Evolutionary conservation across 2,113 vertebrate species (phyloP).

Genomic region (Mesocricetus auratus): DNA sequence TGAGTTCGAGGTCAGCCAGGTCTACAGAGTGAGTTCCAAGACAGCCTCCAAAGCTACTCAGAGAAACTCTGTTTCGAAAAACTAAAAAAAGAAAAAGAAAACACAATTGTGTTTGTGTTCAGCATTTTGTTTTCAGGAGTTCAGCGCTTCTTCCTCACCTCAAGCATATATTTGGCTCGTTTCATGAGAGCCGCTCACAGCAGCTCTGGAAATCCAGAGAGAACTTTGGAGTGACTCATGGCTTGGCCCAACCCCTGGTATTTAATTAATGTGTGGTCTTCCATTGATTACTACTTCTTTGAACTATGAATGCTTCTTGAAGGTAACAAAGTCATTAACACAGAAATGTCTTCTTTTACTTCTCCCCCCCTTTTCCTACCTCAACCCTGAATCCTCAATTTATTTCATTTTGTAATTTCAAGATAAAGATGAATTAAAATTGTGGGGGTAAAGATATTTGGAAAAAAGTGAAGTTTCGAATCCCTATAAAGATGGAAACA

Average conservation of each 20-base stretch:
- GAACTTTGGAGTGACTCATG: conserved; percentile 10
- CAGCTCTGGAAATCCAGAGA: background rate
- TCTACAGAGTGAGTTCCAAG: too few relatives aligned
- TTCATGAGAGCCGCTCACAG: background rate
- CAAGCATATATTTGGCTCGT: background rate
- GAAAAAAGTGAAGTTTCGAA: background rate
- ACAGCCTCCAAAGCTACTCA: too few relatives aligned
- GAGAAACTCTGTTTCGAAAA: too few relatives aligned
- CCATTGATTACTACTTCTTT: conserved; percentile 16
- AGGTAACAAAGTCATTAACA: conserved; percentile 2
- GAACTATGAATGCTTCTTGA: background rate
- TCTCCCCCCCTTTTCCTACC: background rate
- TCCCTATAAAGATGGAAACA: background rate
- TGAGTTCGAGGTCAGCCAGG: too few relatives aligned
- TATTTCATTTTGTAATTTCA: background rate
- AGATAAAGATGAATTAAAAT: background rate
- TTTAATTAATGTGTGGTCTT: conserved; percentile 56
- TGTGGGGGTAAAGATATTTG: background rate
- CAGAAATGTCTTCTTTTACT: background rate
- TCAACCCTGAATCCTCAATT: background rate
- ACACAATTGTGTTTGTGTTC: background rate
- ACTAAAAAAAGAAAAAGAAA: too few relatives aligned
- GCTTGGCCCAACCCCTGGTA: conserved; percentile 4
- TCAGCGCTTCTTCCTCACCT: background rate
- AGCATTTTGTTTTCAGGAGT: background rate